Percentiles rank a stretch among this genome's conserved stretches.
These are phyloP conservation scores for Electrophaes corylata DNA, from an alignment of 2,888 invertebrate species.

Conservation along the genomic window DNA sequence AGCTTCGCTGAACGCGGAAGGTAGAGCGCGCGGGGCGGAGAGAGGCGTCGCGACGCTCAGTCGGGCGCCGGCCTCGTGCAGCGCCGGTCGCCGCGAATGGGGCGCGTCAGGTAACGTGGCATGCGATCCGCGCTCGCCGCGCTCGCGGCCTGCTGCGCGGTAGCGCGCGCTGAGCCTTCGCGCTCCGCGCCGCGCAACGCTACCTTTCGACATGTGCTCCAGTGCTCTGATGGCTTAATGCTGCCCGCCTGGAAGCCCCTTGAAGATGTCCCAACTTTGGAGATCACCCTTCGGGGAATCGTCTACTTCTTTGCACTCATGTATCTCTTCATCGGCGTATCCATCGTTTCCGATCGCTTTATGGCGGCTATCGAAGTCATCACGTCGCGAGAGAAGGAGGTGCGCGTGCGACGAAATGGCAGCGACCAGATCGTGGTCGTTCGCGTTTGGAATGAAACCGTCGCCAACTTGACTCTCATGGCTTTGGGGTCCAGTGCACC, in stretches of 20 bases:
- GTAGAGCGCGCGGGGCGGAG: constrained; percentile 42
- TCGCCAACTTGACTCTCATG: constrained; percentile 99
- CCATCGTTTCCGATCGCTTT: constrained; percentile 99
- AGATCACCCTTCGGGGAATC: constrained; percentile 92
- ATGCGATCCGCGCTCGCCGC: constrained; percentile 81
- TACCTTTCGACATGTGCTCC: constrained; percentile 68
- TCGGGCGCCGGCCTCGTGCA: constrained; percentile 80
- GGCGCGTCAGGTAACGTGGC: constrained; percentile 71
- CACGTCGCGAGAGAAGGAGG: constrained; percentile 98
- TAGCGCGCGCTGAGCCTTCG: constrained; percentile 73
- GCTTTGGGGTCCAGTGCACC: constrained; percentile 99
- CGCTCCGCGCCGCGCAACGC: constrained; percentile 67
- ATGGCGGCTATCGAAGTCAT: constrained; percentile 99
- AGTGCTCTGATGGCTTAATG: constrained; percentile 93
- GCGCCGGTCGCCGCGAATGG: constrained; percentile 76
- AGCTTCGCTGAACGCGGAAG: constrained; percentile 40
- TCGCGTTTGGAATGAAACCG: constrained; percentile 99
- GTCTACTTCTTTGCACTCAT: constrained; percentile 95
- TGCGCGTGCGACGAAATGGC: constrained; percentile 94
- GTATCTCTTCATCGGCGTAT: constrained; percentile 99
- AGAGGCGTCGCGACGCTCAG: constrained; percentile 68
- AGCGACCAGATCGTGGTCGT: constrained; percentile 96
- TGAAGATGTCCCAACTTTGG: constrained; percentile 89
- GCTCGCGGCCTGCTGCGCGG: constrained; percentile 72
- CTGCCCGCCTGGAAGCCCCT: constrained; percentile 95